A percentile compares a stretch with the other conserved stretches of the same genome.
Evolutionary conservation across 1,140 invertebrate genomes (phyloP).

Genomic region (Drosophila seguyi): DNA sequence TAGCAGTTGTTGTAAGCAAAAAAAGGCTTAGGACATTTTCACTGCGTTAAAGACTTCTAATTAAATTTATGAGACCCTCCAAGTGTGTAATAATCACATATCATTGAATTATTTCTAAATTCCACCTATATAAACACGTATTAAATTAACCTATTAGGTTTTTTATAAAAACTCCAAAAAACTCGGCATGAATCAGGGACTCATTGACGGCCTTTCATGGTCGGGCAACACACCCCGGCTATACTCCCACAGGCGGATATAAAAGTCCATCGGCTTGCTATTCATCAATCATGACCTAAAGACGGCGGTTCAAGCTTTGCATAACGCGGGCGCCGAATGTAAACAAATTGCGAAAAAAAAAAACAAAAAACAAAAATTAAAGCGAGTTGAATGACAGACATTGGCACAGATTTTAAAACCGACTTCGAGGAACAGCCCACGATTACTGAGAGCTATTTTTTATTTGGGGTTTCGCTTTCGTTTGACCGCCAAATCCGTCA

Average conservation of each 20-base stretch:
- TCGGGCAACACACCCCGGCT: conserved; percentile 31
- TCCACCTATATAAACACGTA: neutral
- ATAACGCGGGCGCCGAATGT: conserved; percentile 31
- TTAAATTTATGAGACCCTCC: too few relatives aligned
- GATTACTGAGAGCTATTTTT: conserved; percentile 10
- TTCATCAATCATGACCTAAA: conserved; percentile 50
- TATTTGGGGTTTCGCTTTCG: conserved; percentile 57
- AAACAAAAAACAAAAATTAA: conserved; percentile 13
- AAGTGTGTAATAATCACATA: neutral
- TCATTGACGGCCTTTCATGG: conserved; percentile 44
- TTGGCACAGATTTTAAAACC: conserved; percentile 60
- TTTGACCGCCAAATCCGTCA: conserved; percentile 64
- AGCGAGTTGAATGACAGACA: conserved; percentile 62
- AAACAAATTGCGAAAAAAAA: conserved; percentile 58
- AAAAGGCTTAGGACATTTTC: too few relatives aligned
- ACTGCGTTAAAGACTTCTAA: too few relatives aligned
- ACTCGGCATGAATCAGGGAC: neutral
- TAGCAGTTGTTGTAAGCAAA: too few relatives aligned
- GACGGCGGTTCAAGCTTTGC: conserved; percentile 37
- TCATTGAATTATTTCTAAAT: neutral
- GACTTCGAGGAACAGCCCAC: conserved; percentile 50
- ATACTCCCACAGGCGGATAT: conserved; percentile 44
- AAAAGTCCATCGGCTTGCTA: conserved; percentile 19
- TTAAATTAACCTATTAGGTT: neutral
- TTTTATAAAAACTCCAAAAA: conserved; percentile 3